Base-by-base conservation (phyloP, 53 echinoderm and acorn worm species). In the Astropecten irregularis region DNA sequence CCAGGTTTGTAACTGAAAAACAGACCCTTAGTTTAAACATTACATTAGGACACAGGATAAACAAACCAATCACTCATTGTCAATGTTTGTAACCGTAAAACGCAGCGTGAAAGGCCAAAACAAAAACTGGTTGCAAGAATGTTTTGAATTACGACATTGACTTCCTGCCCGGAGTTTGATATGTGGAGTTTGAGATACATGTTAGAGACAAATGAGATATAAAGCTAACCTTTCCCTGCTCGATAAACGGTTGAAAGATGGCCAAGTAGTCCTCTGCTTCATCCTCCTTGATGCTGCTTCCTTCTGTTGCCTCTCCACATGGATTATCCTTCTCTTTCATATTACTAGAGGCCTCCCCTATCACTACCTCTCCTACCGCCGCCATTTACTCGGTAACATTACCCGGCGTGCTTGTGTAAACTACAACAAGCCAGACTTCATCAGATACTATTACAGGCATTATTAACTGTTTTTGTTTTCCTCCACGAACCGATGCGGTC, bases 341-440 rank as follows among this genome's bases (percentile, higher is more conserved):
- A 19, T 44, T 40, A 62, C 20, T 18, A 3, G 5, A 29, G 5
- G 25, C 29, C 31, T 79, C 47, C 20, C 30, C 30, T 42, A 6
- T 11, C 6, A 6, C 42, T 11, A 11, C 66, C 39, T 3, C 0
- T 1, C 0, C 23, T 13, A 29, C 11, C 11, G 63, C 14, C 11
- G 61, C 62, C 79, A 79, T 79, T 59, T 27, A 16, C 30, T n/a
- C 2, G n/a, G 51, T 62, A 79, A 79, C 79, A 79, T 79, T 79
- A 79, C 30, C 62, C 31, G 14, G 28, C 48, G 38, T 3, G 20
- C 2, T 28, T 60, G 48, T 73, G 55, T 7, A 54, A 20, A 74
- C 57, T 42, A 40, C 25, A 21, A 38, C 74, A 32, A 34, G 28
- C 56, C 58, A 57, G 76, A 76, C 76, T 76, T 58, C 56, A 40